Conservation (phyloP, 2,888 invertebrate genomes). For the Trachelus iudaicus region DNA sequence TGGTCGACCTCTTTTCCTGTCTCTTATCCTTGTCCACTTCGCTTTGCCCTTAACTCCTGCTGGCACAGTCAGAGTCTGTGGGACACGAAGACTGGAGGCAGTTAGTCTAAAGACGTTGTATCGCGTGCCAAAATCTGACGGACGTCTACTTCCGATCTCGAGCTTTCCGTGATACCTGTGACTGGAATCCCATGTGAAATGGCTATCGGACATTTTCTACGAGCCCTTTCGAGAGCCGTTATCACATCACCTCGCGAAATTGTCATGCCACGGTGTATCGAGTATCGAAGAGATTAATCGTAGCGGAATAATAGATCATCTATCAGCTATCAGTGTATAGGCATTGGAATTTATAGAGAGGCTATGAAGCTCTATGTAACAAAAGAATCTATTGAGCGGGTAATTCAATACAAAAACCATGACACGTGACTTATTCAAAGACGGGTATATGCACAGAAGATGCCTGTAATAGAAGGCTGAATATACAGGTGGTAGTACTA, state of each 20-base stretch:
- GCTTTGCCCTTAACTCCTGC: not conserved
- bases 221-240: not conserved
- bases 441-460: not conserved
- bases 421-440: not conserved
- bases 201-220: not conserved
- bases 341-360: not conserved
- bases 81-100: not conserved
- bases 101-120: no score
- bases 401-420: not conserved
- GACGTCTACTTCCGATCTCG: not conserved
- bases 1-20: slow-evolving; percentile 38
- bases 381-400: not conserved
- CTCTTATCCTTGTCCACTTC: slow-evolving; percentile 6
- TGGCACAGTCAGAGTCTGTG: not conserved
- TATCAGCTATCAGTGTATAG: not conserved
- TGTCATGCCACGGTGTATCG: not conserved
- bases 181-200: not conserved
- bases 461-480: not conserved
- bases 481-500: not conserved
- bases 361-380: not conserved
- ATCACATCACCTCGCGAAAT: not conserved
- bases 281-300: not conserved
- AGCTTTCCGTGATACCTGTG: not conserved
- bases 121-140: not conserved
- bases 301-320: not conserved